Base-by-base conservation (phyloP, 2,113 vertebrate genomes). In the Chascanopsetta lugubris region DNA sequence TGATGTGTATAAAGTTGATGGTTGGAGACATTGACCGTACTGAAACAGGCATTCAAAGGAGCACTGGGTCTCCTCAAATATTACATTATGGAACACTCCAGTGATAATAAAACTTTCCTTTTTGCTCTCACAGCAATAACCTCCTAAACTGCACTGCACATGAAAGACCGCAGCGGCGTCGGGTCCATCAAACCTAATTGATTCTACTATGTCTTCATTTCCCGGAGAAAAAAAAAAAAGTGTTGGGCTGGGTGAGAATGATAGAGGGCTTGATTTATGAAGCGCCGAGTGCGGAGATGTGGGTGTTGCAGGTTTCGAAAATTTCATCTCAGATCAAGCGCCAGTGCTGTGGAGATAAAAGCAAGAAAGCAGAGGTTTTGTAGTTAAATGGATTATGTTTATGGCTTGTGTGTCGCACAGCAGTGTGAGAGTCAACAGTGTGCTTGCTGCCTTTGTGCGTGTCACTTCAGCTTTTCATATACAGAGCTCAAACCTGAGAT, bases 181-280 rank as follows among this genome's bases (percentile, higher is more conserved):
- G 64, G 56, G 70, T 87, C 81, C 71, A 89, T 83, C 85, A 85
- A 80, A 74, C 61, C 59, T 87, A 85, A 89, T 85, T 86, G 80
- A 87, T 87, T 90, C 85, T 64, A 85, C 75, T 72, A 70, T 61
- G 61, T 85, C 85, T 90, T 90, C 79, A 89, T 89, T 90, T 83
- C 65, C 51, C n/a, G n/a, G n/a, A n/a, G n/a, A n/a, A 36, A 62
- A 69, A 40, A 74, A 67, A 83, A 82, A 87, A 84, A 22, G 63
- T 59, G 50, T 75, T 70, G 67, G 61, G 63, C 48, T 26, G 15
- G 9, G 61, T 61, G 72, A 67, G 82, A 79, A 79, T 70, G 51
- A 72, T 68, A 66, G 72, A 80, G 69, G 50, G 69, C 45, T 70
- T 82, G 87, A 86, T 80, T 82, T 85, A 82, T 73, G 75, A 82